Percentiles rank a stretch among this genome's conserved stretches.
These are phyloP conservation scores for Sandelia bainsii DNA, from an alignment of 2,797 vertebrate species.

Conservation along the genomic window DNA sequence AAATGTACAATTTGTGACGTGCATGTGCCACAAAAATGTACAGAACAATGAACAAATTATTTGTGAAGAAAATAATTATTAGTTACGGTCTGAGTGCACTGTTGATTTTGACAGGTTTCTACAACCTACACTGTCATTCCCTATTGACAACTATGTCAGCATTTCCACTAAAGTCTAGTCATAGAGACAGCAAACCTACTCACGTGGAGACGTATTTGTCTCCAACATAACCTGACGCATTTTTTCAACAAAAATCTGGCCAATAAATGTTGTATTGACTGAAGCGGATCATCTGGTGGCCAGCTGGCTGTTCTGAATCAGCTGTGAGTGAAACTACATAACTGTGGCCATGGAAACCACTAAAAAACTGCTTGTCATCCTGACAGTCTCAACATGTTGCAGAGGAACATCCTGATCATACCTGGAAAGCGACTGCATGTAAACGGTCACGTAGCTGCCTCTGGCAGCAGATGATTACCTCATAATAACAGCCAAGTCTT, in stretches of 20 bases:
- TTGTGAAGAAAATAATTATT: background rate
- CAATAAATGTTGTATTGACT: slow-evolving; percentile 38
- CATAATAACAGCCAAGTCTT: slow-evolving; percentile 24
- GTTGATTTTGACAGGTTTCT: background rate
- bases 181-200: slow-evolving; percentile 41
- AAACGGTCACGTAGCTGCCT: slow-evolving; percentile 42
- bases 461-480: slow-evolving; percentile 14
- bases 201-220: slow-evolving; percentile 51
- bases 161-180: slow-evolving; percentile 34
- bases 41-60: too few species aligned
- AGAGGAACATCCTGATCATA: slow-evolving; percentile 66
- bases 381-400: slow-evolving; percentile 38
- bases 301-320: slow-evolving; percentile 64
- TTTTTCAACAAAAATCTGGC: slow-evolving; percentile 18
- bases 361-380: slow-evolving; percentile 33
- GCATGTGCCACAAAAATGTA: background rate
- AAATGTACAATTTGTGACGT: background rate
- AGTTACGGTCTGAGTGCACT: background rate
- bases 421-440: slow-evolving; percentile 48
- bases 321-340: slow-evolving; percentile 38
- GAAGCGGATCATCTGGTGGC: slow-evolving; percentile 43
- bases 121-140: background rate
- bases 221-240: slow-evolving; percentile 35
- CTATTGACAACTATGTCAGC: slow-evolving; percentile 4
- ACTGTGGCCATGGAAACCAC: slow-evolving; percentile 50